Evolutionary conservation across 2,888 invertebrate genomes (phyloP).

Genomic region (Halictus quadricinctus): DNA sequence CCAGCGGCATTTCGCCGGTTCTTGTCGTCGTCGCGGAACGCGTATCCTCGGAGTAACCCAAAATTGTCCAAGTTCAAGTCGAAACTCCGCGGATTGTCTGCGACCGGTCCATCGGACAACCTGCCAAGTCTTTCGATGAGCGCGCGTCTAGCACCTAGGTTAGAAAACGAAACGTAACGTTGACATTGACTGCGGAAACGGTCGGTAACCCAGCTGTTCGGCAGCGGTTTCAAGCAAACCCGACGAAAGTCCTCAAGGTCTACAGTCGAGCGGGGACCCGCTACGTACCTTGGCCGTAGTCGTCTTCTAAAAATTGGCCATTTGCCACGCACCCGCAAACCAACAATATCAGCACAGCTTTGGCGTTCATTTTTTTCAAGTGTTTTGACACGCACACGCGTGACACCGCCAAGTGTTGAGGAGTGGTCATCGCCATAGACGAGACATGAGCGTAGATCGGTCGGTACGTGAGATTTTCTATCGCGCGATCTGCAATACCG

Average conservation of each 20-base stretch:
- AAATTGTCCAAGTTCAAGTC: background rate
- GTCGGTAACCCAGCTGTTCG: background rate
- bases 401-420: constrained; percentile 1
- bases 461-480: background rate
- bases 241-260: background rate
- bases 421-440: background rate
- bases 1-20: constrained; percentile 54
- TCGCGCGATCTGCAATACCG: background rate
- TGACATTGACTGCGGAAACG: background rate
- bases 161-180: background rate
- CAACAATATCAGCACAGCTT: background rate
- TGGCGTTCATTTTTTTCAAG: constrained; percentile 30
- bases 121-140: background rate
- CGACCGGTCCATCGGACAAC: background rate
- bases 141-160: background rate
- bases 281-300: constrained; percentile 18
- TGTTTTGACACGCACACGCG: constrained; percentile 4
- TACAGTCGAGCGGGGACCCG: background rate
- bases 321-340: constrained; percentile 5
- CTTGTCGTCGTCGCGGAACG: background rate
- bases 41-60: constrained; percentile 1
- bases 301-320: background rate
- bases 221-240: background rate
- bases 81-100: background rate
- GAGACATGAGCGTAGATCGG: background rate